Evolutionary conservation across 2,797 vertebrate species (phyloP).

Genomic region (Salarias fasciatus): DNA sequence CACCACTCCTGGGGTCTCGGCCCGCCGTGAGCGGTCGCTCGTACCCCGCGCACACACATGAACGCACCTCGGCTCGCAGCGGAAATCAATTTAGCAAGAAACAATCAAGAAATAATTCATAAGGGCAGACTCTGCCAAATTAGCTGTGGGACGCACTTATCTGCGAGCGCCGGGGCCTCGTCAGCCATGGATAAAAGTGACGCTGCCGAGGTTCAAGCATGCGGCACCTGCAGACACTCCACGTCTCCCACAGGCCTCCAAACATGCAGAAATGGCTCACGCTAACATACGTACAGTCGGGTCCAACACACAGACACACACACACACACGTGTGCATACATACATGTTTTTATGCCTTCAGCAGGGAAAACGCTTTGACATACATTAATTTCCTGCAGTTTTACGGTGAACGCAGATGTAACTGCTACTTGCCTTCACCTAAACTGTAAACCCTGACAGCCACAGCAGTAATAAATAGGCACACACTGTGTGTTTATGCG

Average conservation of each 20-base stretch:
- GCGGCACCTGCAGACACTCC: conserved; percentile 16
- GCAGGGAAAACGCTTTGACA: too few relatives aligned
- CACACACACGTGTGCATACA: not conserved
- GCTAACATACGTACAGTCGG: conserved; percentile 15
- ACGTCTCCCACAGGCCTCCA: too few relatives aligned
- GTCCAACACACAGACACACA: too few relatives aligned
- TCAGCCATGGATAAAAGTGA: conserved; percentile 64
- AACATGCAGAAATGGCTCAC: too few relatives aligned
- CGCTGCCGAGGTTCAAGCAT: conserved; percentile 25
- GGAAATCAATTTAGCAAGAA: conserved; percentile 82
- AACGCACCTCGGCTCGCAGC: conserved; percentile 38
- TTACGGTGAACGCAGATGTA: too few relatives aligned
- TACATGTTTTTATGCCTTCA: too few relatives aligned
- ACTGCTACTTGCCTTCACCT: too few relatives aligned
- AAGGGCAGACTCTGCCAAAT: conserved; percentile 76
- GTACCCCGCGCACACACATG: conserved; percentile 13
- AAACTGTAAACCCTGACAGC: too few relatives aligned
- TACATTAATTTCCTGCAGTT: too few relatives aligned
- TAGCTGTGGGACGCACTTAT: conserved; percentile 77
- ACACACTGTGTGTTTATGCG: too few relatives aligned
- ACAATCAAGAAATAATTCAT: conserved; percentile 84
- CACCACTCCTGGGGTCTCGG: conserved; percentile 63
- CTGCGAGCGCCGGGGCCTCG: conserved; percentile 49
- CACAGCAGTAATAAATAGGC: too few relatives aligned
- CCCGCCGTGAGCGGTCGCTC: conserved; percentile 42